These are phyloP conservation scores for Drosophila sproati DNA, from an alignment of 1,140 invertebrate species.

Conservation along the genomic window DNA sequence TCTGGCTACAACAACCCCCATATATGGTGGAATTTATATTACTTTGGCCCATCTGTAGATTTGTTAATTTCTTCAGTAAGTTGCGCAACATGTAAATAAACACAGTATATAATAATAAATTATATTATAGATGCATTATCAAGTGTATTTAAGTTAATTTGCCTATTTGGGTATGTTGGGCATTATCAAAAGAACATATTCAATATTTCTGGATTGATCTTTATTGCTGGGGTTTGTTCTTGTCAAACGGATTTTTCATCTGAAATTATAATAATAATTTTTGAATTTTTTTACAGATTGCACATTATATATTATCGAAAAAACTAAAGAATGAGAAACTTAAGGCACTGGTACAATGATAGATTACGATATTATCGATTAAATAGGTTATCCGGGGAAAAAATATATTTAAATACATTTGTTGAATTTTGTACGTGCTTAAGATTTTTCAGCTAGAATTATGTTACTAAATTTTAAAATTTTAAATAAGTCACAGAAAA, in stretches of 20 bases:
- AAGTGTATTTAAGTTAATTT: neutral
- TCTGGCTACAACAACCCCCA: neutral
- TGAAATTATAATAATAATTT: neutral
- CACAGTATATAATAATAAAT: too few relatives aligned
- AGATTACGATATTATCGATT: neutral
- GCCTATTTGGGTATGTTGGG: neutral
- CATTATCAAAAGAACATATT: neutral
- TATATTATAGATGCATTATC: neutral
- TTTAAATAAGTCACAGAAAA: too few relatives aligned
- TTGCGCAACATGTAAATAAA: neutral
- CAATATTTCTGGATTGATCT: neutral
- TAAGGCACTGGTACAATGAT: neutral
- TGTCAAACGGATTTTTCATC: neutral
- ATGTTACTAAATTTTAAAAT: too few relatives aligned
- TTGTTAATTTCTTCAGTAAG: neutral
- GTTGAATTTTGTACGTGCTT: too few relatives aligned
- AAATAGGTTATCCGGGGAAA: neutral
- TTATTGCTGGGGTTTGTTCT: neutral
- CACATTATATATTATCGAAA: constrained; percentile 5
- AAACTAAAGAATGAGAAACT: neutral
- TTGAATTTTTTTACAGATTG: neutral
- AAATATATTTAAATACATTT: neutral
- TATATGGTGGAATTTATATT: neutral
- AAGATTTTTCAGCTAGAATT: too few relatives aligned
- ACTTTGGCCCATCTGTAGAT: neutral